Conservation (phyloP, 2,113 vertebrate species). For the Leiothrix lutea region DNA sequence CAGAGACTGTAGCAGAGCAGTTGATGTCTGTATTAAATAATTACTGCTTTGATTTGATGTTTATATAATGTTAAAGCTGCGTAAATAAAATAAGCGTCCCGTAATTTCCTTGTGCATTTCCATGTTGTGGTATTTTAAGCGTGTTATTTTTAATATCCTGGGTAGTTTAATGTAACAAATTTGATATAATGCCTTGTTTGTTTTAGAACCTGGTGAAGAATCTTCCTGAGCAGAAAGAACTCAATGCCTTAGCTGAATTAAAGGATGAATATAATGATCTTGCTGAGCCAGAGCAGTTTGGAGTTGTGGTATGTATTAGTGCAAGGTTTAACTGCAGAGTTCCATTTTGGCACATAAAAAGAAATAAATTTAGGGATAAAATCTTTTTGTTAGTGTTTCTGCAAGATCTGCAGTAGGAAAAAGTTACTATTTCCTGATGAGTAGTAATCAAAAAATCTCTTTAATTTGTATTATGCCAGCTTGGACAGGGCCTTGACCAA, state of each 20-base stretch:
- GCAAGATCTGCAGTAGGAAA: not conserved
- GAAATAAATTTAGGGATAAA: not conserved
- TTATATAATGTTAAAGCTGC: not conserved
- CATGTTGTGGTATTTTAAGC: not conserved
- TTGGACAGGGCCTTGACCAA: not conserved
- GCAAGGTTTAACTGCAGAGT: not conserved
- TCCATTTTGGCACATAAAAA: not conserved
- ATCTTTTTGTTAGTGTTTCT: not conserved
- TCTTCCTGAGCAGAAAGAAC: constrained; percentile 93
- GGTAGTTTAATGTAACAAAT: not conserved
- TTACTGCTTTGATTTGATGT: constrained; percentile 40
- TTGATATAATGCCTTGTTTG: constrained; percentile 31
- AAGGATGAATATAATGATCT: constrained; percentile 93
- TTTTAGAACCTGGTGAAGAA: constrained; percentile 94
- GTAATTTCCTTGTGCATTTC: not conserved
- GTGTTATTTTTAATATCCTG: not conserved
- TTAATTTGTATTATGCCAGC: not conserved
- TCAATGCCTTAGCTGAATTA: constrained; percentile 87
- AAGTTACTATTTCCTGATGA: not conserved
- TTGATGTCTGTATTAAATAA: constrained; percentile 26
- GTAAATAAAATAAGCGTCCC: not conserved
- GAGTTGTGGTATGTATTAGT: constrained; percentile 89
- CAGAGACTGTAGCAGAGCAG: not conserved
- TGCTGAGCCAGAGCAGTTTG: constrained; percentile 94
- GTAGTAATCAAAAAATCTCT: not conserved